Evolutionary conservation across 2,113 vertebrate genomes (phyloP).

Genomic region (Callipepla squamata): DNA sequence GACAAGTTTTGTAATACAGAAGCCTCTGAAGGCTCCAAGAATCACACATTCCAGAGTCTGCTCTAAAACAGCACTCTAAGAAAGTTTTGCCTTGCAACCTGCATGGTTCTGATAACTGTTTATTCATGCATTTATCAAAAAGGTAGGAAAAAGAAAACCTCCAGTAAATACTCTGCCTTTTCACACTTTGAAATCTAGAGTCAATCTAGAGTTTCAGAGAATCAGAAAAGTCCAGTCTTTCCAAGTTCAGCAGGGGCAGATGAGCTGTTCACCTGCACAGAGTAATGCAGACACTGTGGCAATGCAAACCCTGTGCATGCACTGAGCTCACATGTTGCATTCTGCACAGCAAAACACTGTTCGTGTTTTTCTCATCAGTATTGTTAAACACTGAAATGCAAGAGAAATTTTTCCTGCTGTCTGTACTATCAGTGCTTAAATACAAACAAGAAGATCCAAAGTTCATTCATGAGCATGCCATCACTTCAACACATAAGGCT

Average conservation of each 20-base stretch:
- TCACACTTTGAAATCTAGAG: neutral
- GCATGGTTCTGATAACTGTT: neutral
- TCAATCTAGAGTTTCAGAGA: neutral
- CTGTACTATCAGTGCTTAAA: neutral
- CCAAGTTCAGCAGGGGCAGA: neutral
- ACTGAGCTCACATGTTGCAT: neutral
- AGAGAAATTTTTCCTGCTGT: neutral
- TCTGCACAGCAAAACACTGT: neutral
- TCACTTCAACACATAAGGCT: conserved; percentile 25
- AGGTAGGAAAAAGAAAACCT: neutral
- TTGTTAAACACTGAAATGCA: neutral
- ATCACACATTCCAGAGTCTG: neutral
- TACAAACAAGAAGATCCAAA: neutral
- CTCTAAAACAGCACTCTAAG: conserved; percentile 10
- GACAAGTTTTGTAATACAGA: neutral
- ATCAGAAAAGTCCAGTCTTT: neutral
- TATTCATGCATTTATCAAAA: neutral
- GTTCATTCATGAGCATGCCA: conserved; percentile 33
- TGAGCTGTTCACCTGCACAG: neutral
- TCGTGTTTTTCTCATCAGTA: neutral
- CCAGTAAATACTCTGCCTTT: neutral
- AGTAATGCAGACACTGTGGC: neutral
- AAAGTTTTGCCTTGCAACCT: neutral
- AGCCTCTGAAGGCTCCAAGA: conserved; percentile 19
- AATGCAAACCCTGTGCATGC: neutral